A percentile compares a stretch with the other conserved stretches of the same genome.
Conservation (phyloP, 1,140 invertebrate species). For the Hyphantria cunea region DNA sequence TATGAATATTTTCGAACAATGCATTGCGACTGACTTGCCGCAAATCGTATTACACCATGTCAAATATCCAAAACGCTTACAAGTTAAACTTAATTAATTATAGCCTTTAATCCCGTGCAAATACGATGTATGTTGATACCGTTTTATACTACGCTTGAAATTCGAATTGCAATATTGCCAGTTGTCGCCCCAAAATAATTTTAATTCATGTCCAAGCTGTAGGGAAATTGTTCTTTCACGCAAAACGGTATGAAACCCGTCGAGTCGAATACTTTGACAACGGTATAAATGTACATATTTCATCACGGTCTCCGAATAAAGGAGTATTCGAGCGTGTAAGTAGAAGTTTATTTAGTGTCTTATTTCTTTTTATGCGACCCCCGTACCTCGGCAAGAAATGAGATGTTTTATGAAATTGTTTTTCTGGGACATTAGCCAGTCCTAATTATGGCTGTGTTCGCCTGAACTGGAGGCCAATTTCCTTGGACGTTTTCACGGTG, state of each 20-base stretch:
- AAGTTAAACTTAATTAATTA: slow-evolving; percentile 38
- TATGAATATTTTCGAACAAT: slow-evolving; percentile 28
- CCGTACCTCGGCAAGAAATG: slow-evolving; percentile 50
- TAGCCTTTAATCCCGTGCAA: slow-evolving; percentile 44
- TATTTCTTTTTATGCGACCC: slow-evolving; percentile 74
- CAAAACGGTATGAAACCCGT: slow-evolving; percentile 56
- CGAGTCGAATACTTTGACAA: slow-evolving; percentile 46
- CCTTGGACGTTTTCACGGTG: slow-evolving; percentile 67
- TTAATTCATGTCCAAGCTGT: slow-evolving; percentile 40
- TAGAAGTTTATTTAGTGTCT: slow-evolving; percentile 77
- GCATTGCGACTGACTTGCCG: slow-evolving; percentile 18
- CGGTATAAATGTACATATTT: slow-evolving; percentile 45
- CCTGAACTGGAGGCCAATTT: slow-evolving; percentile 66
- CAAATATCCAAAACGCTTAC: slow-evolving; percentile 24
- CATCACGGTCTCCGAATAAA: slow-evolving; percentile 50
- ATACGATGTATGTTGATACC: slow-evolving; percentile 35
- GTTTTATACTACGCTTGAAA: slow-evolving; percentile 34
- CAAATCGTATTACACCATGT: slow-evolving; percentile 22
- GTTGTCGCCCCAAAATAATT: slow-evolving; percentile 52
- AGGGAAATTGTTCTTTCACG: slow-evolving; percentile 64
- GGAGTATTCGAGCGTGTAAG: slow-evolving; percentile 63
- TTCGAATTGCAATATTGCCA: slow-evolving; percentile 48
- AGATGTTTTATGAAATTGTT: slow-evolving; percentile 81
- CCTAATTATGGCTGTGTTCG: slow-evolving; percentile 69
- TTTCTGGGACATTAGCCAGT: slow-evolving; percentile 76